A percentile compares a stretch with the other conserved stretches of the same genome.
phyloP scores from a whole-genome alignment of 2,888 invertebrate species.

The Lypha dubia region DNA sequence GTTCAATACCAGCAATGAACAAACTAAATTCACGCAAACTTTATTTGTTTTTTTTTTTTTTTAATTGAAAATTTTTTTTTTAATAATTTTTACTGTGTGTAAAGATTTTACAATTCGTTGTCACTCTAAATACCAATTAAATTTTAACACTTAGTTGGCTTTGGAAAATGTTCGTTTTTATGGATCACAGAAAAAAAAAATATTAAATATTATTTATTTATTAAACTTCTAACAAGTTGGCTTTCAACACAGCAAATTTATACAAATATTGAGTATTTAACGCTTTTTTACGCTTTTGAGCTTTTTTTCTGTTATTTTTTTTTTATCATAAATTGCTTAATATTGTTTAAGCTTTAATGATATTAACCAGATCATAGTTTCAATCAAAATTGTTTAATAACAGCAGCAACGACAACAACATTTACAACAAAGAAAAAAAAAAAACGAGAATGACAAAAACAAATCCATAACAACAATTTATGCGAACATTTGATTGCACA shows the following conservation, averaged over 20 bases:
- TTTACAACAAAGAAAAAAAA: too few species aligned
- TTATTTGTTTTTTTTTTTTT: too few species aligned
- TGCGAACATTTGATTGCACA: conserved; percentile 28
- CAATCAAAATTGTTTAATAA: conserved; percentile 51
- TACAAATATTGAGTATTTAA: background rate
- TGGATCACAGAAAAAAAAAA: conserved; percentile 16
- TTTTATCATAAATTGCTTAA: conserved; percentile 65
- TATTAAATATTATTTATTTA: conserved; percentile 37
- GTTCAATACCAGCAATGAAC: too few species aligned
- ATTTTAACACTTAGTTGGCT: background rate
- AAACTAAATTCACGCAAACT: too few species aligned
- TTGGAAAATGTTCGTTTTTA: background rate
- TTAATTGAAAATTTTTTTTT: too few species aligned
- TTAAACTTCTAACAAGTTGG: conserved; percentile 41
- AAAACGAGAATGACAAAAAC: conserved; percentile 38
- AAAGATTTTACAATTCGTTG: background rate
- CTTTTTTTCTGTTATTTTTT: too few species aligned
- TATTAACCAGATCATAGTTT: conserved; percentile 63
- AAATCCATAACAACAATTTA: conserved; percentile 18
- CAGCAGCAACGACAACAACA: conserved; percentile 12
- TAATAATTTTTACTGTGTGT: background rate
- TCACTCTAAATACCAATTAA: background rate
- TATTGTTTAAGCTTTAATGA: conserved; percentile 54
- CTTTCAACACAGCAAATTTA: conserved; percentile 6
- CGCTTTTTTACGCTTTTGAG: background rate